These are phyloP conservation scores for Plusia festucae DNA, from an alignment of 2,888 invertebrate genomes.

Conservation along the genomic window DNA sequence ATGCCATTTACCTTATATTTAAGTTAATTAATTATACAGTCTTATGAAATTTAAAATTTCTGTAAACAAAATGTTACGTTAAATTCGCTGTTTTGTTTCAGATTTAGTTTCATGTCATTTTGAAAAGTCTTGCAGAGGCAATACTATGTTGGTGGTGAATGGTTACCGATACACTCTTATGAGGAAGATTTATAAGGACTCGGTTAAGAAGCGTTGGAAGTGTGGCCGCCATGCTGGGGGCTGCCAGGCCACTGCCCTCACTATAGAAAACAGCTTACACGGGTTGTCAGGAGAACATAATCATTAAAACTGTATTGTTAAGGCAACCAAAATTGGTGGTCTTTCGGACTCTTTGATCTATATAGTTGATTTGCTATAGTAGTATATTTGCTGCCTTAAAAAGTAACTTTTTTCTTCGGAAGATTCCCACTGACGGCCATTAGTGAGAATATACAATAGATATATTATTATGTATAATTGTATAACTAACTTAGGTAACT, in stretches of 20 bases:
- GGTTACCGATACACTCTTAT: constrained; percentile 38
- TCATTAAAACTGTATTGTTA: constrained; percentile 12
- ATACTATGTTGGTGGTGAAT: constrained; percentile 48
- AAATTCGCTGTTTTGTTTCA: constrained; percentile 26
- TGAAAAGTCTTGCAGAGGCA: constrained; percentile 26
- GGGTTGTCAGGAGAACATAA: constrained; percentile 21
- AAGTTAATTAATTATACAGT: too few relatives aligned
- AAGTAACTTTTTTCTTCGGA: too few relatives aligned
- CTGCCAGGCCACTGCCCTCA: constrained; percentile 40
- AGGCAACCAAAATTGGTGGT: background rate
- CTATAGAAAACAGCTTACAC: constrained; percentile 35
- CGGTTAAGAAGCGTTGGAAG: constrained; percentile 40
- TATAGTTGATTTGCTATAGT: too few relatives aligned
- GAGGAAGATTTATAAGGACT: constrained; percentile 34
- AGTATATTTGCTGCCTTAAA: too few relatives aligned
- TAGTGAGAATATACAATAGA: too few relatives aligned
- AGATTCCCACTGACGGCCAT: too few relatives aligned
- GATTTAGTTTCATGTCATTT: constrained; percentile 14
- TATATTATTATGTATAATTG: too few relatives aligned
- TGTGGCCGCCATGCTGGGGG: constrained; percentile 43
- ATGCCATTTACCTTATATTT: too few relatives aligned
- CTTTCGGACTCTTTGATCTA: too few relatives aligned
- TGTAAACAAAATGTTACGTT: background rate
- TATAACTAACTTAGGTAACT: too few relatives aligned
- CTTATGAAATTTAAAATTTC: too few relatives aligned